These are phyloP conservation scores for Amazona vittata DNA, from an alignment of 2,113 vertebrate species.

Conservation along the genomic window DNA sequence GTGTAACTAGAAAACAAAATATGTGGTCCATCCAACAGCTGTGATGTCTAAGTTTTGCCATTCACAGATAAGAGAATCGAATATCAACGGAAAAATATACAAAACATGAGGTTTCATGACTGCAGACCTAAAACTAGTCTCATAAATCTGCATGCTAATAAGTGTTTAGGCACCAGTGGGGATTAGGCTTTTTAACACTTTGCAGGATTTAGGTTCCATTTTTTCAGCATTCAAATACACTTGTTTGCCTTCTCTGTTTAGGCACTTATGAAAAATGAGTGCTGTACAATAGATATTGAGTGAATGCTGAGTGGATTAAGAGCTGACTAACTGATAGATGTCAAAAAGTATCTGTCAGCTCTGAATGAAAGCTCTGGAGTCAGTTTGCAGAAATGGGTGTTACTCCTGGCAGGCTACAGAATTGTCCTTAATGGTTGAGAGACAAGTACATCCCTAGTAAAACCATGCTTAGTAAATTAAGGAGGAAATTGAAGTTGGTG, in stretches of 20 bases:
- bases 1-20: not conserved
- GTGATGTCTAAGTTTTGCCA: not conserved
- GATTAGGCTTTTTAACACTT: constrained; percentile 46
- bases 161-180: constrained; percentile 7
- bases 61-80: constrained; percentile 22
- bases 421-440: not conserved
- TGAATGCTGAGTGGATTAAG: constrained; percentile 22
- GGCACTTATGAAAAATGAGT: not conserved
- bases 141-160: not conserved
- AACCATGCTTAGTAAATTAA: not conserved
- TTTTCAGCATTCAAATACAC: not conserved
- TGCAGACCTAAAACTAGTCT: not conserved
- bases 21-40: not conserved
- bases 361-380: not conserved
- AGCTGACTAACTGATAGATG: constrained; percentile 16
- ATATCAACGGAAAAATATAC: constrained; percentile 56
- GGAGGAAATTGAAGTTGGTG: not conserved
- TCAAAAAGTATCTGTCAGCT: not conserved
- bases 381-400: not conserved
- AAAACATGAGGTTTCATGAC: constrained; percentile 48
- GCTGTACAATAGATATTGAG: not conserved
- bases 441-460: not conserved
- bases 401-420: not conserved
- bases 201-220: not conserved
- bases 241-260: constrained; percentile 10